Evolutionary conservation across 2,888 invertebrate genomes (phyloP).

Genomic region (Willowsia nigromaculata): DNA sequence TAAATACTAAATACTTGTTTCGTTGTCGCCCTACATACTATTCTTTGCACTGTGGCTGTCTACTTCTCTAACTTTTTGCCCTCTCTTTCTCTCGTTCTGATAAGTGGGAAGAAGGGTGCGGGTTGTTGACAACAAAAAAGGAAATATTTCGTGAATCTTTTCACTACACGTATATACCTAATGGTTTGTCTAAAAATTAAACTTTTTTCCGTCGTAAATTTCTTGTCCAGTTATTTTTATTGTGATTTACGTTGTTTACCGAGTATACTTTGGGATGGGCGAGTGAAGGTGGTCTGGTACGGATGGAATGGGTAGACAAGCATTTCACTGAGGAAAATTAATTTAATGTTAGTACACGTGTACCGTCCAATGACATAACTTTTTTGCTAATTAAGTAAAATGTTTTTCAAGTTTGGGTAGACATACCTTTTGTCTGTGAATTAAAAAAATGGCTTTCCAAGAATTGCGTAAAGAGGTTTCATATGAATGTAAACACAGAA

Average conservation of each 20-base stretch:
- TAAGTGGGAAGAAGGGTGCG: not conserved
- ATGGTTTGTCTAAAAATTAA: not conserved
- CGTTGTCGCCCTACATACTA: not conserved
- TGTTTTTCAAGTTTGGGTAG: not conserved
- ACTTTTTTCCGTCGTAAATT: not conserved
- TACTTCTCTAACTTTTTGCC: not conserved
- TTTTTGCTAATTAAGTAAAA: conserved; percentile 27
- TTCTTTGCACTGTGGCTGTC: not conserved
- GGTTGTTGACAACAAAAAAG: conserved; percentile 1
- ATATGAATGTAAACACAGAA: not conserved
- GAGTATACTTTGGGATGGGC: not conserved
- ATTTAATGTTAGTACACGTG: conserved; percentile 34
- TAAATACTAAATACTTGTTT: conserved; percentile 26
- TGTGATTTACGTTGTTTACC: conserved; percentile 79
- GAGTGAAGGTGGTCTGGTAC: not conserved
- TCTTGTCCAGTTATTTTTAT: conserved; percentile 74
- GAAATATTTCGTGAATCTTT: conserved; percentile 19
- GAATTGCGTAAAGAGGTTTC: not conserved
- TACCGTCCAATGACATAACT: not conserved
- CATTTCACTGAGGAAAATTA: not conserved
- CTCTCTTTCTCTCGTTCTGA: not conserved
- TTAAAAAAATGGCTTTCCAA: not conserved
- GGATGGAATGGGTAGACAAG: not conserved
- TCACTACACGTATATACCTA: not conserved
- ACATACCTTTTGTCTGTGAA: not conserved